A percentile compares a stretch with the other conserved stretches of the same genome.
phyloP scores from a whole-genome alignment of 2,113 vertebrate genomes.

The Mixornis gularis region DNA sequence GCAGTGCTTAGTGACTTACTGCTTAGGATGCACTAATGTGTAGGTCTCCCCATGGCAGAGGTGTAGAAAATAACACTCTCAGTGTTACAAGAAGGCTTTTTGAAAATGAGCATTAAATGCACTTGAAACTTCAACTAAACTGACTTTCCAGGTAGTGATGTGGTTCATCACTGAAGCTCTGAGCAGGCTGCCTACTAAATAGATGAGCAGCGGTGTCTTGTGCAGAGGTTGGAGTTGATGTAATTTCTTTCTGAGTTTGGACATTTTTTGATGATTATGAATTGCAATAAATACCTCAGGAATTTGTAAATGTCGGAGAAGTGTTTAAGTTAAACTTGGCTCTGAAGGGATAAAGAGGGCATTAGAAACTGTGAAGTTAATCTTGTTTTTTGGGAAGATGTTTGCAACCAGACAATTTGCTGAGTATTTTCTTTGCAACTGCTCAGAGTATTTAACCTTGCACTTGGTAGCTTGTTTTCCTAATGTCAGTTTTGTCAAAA shows the following conservation, averaged over 20 bases:
- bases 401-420: not conserved
- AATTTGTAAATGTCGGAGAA: not conserved
- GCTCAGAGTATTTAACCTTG: not conserved
- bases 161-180: not conserved
- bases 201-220: not conserved
- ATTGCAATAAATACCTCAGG: not conserved
- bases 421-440: not conserved
- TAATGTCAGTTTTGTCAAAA: not conserved
- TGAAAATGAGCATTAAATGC: not conserved
- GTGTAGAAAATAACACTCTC: not conserved
- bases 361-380: not conserved
- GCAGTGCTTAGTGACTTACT: not conserved
- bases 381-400: not conserved
- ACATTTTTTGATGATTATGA: not conserved
- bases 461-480: not conserved
- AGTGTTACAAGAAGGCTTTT: not conserved
- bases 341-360: not conserved
- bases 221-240: not conserved
- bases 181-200: not conserved
- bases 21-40: not conserved
- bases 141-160: not conserved
- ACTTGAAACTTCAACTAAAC: not conserved
- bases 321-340: not conserved
- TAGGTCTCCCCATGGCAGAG: not conserved
- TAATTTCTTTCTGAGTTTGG: not conserved